Conservation (phyloP, 1,140 invertebrate genomes). For the Achatina immaculata region DNA sequence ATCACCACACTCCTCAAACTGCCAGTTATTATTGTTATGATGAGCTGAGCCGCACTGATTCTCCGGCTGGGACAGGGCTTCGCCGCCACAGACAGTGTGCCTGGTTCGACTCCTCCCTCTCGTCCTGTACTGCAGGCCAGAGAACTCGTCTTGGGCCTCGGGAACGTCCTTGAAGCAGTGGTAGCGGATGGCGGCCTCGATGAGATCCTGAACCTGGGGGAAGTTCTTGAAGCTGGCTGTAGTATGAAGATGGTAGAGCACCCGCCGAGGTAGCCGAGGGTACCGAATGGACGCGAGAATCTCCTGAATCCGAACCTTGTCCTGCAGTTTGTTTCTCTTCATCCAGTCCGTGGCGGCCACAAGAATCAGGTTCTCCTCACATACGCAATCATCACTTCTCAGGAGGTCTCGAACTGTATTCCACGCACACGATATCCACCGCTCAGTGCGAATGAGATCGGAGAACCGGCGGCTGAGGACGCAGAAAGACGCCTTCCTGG, state of each 20-base stretch:
- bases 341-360: constrained; percentile 67
- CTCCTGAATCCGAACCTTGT: constrained; percentile 64
- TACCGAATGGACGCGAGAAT: constrained; percentile 66
- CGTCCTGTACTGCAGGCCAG: constrained; percentile 56
- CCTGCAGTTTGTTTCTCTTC: constrained; percentile 63
- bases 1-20: not conserved
- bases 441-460: constrained; percentile 53
- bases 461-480: constrained; percentile 59
- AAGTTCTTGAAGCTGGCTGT: constrained; percentile 67
- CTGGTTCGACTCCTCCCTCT: constrained; percentile 26
- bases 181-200: constrained; percentile 61
- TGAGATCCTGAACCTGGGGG: constrained; percentile 60
- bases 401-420: constrained; percentile 60
- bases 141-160: constrained; percentile 62
- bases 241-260: constrained; percentile 65
- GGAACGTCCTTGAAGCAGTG: constrained; percentile 67
- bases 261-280: constrained; percentile 60
- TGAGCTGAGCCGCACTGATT: not conserved
- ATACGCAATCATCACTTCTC: constrained; percentile 55
- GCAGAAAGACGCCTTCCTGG: constrained; percentile 55
- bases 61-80: not conserved
- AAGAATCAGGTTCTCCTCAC: constrained; percentile 64
- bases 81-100: constrained; percentile 27
- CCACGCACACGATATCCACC: constrained; percentile 58
- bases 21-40: not conserved